Evolutionary conservation across 2,797 vertebrate species (phyloP), one percentile per base, ranked within the genome.

Genomic region (Ambastaia sidthimunki): DNA sequence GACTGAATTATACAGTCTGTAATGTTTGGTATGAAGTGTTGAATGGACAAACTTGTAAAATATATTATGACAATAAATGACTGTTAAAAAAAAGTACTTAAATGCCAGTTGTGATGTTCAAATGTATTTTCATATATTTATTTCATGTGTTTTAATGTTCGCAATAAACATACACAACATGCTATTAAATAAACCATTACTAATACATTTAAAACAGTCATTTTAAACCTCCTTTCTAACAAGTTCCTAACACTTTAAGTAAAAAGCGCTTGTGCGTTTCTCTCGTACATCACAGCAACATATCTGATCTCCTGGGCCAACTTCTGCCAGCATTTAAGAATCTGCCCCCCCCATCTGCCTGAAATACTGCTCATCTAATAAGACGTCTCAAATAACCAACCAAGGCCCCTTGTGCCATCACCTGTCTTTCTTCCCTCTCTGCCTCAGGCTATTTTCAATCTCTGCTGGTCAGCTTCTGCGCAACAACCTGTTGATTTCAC

Each of bases 391-490:
- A 90, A 91, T 92, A 85, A 91, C 88, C 90, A 88, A 90, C 89
- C 90, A 90, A 89, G 90, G 85, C 90, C 90, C 90, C 91, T 91
- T 88, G n/a, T 89, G 88, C 91, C 89, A 83, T 93, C 92, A 93
- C 92, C 92, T 92, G 93, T 92, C 91, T 88, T 87, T 86, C 90
- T 90, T 90, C 86, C 71, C 75, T 25, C 57, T 72, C 54, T 31
- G 18, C n/a, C 74, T 21, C 16, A 63, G 34, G 80, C 80, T 82
- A 83, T 84, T 85, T 84, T 85, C 78, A 80, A 76, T 78, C 62
- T 28, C 62, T 62, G 47, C 82, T 69, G 83, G 76, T 79, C 71
- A 76, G 44, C 82, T 65, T 78, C 65, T 80, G n/a, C 31, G 54
- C 73, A 11, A 73, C 41, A 82, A 76, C 76, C 63, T 80, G 68